A percentile compares a stretch with the other conserved stretches of the same genome.
Evolutionary conservation across 1,140 invertebrate species (phyloP).

Genomic region (Heterodera carotae): DNA sequence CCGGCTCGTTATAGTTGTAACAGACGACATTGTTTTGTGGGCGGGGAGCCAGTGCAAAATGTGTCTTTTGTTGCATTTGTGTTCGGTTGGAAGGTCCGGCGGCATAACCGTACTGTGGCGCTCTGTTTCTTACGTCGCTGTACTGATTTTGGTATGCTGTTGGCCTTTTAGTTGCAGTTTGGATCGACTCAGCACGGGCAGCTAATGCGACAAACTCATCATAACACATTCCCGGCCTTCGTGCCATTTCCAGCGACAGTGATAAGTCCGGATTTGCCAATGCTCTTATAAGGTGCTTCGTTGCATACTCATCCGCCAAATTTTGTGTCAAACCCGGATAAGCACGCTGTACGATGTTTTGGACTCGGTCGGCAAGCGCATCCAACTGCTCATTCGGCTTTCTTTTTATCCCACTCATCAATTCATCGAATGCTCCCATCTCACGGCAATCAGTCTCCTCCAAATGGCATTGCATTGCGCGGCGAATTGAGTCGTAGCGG

Average conservation of each 20-base stretch:
- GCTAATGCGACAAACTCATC: no score
- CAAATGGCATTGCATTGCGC: no score
- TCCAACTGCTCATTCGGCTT: not conserved
- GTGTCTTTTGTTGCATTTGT: no score
- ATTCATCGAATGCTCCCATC: slow-evolving; percentile 2
- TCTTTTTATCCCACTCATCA: no score
- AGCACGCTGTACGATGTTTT: not conserved
- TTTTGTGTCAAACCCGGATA: not conserved
- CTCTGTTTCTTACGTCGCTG: not conserved
- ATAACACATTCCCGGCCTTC: no score
- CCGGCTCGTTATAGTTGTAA: no score
- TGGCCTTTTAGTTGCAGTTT: not conserved
- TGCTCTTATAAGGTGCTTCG: not conserved
- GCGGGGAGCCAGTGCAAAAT: no score
- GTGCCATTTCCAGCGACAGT: not conserved
- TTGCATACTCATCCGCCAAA: not conserved
- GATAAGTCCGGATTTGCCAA: not conserved
- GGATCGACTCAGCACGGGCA: no score
- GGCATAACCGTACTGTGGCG: no score
- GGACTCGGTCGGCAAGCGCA: not conserved
- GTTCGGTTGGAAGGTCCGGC: no score
- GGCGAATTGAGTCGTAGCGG: not conserved
- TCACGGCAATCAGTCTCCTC: not conserved
- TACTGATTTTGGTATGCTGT: not conserved
- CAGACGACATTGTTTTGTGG: no score